A percentile compares a stretch with the other conserved stretches of the same genome.
Conservation (phyloP, 2,113 vertebrate species). For the Orientallactaga bullata region DNA sequence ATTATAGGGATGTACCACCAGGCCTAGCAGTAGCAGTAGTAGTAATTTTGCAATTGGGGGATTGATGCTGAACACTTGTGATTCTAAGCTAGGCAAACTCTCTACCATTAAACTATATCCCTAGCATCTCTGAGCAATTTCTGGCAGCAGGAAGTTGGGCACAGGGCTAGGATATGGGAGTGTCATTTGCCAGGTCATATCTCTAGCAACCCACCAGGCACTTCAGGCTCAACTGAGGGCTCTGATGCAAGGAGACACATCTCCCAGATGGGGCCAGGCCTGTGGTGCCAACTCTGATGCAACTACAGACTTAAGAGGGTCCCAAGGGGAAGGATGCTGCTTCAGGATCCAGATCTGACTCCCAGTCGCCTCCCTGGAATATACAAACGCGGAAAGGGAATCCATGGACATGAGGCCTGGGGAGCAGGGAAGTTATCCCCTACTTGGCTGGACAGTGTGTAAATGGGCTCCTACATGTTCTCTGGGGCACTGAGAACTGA, state of each 20-base stretch:
- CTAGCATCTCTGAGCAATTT: neutral
- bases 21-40: no score
- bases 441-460: neutral
- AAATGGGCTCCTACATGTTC: neutral
- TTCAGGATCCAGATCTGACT: neutral
- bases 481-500: neutral
- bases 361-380: neutral
- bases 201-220: neutral
- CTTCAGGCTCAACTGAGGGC: neutral
- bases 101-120: neutral
- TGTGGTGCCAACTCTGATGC: neutral
- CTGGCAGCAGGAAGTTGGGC: neutral
- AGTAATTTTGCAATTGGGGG: neutral
- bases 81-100: neutral
- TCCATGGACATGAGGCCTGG: accelerated
- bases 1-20: no score
- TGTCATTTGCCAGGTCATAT: neutral
- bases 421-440: neutral
- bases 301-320: neutral
- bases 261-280: neutral
- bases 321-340: neutral
- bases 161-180: neutral
- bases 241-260: neutral
- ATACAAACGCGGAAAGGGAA: neutral
- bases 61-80: neutral